These are phyloP conservation scores for Drosophila subsilvestris DNA, from an alignment of 2,888 invertebrate species.

Conservation along the genomic window DNA sequence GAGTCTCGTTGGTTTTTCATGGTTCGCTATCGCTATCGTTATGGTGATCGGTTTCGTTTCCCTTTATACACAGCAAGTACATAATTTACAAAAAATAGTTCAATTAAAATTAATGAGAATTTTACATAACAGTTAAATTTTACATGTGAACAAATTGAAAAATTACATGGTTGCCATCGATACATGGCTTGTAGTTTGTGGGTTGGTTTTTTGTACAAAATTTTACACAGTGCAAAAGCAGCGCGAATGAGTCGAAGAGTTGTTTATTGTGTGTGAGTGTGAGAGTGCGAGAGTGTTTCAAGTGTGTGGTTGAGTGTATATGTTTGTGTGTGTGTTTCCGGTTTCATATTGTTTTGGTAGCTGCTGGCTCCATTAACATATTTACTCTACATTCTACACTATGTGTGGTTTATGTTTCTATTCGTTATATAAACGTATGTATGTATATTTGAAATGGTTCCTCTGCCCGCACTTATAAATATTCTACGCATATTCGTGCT, in stretches of 20 bases:
- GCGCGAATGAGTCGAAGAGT: constrained; percentile 71
- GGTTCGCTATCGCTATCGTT: background rate
- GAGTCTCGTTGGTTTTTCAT: constrained; percentile 15
- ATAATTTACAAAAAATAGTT: constrained; percentile 64
- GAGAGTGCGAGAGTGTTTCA: constrained; percentile 28
- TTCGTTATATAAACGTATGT: constrained; percentile 32
- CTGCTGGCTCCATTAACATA: constrained; percentile 53
- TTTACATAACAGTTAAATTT: constrained; percentile 67
- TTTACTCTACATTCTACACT: constrained; percentile 71
- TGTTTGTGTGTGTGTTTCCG: constrained; percentile 17
- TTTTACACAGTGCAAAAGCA: constrained; percentile 79
- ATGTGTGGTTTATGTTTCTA: constrained; percentile 50
- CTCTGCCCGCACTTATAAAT: constrained; percentile 44
- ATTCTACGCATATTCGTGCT: constrained; percentile 25
- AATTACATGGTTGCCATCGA: constrained; percentile 56
- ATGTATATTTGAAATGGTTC: constrained; percentile 66
- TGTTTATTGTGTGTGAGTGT: constrained; percentile 34
- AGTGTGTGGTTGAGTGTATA: constrained; percentile 21
- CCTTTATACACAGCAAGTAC: constrained; percentile 45
- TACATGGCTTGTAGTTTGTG: constrained; percentile 41
- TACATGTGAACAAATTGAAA: constrained; percentile 66
- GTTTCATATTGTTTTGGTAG: constrained; percentile 43
- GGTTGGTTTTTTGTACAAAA: constrained; percentile 65
- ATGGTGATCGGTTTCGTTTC: constrained; percentile 29
- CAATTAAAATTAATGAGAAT: constrained; percentile 71